Conservation (phyloP, 2,797 vertebrate genomes). For the Pantherophis vulpinus region DNA sequence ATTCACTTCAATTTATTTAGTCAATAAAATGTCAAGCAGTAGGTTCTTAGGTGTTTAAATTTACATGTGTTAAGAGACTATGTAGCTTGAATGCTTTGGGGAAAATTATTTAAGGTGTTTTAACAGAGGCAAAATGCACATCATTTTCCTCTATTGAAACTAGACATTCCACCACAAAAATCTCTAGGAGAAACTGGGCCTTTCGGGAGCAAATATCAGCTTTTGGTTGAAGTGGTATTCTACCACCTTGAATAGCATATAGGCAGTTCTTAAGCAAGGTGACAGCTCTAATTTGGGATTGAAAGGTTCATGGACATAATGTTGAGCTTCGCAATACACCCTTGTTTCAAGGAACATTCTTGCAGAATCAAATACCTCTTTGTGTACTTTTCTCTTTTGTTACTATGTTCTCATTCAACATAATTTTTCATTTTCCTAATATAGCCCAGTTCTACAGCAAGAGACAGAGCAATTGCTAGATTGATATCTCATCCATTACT, state of each 20-base stretch:
- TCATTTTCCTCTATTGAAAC: neutral
- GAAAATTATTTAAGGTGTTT: neutral
- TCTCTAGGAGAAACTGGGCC: neutral
- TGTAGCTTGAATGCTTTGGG: neutral
- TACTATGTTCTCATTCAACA: neutral
- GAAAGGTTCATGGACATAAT: neutral
- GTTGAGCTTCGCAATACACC: neutral
- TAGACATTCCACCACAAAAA: neutral
- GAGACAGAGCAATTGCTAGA: conserved; percentile 84
- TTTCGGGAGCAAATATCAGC: neutral
- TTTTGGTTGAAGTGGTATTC: neutral
- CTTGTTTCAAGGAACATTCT: neutral
- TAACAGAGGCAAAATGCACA: neutral
- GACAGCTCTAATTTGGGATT: neutral
- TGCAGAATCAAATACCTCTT: neutral
- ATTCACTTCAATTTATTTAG: neutral
- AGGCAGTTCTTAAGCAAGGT: neutral
- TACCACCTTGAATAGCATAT: neutral
- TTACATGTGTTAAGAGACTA: no score
- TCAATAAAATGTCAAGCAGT: neutral
- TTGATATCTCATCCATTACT: conserved; percentile 84
- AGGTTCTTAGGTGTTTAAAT: neutral
- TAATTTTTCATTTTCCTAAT: conserved; percentile 36
- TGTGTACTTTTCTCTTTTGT: neutral
- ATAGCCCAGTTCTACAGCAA: conserved; percentile 75